Base-by-base conservation (phyloP, 1,140 invertebrate genomes). In the Gonioctena quinquepunctata region DNA sequence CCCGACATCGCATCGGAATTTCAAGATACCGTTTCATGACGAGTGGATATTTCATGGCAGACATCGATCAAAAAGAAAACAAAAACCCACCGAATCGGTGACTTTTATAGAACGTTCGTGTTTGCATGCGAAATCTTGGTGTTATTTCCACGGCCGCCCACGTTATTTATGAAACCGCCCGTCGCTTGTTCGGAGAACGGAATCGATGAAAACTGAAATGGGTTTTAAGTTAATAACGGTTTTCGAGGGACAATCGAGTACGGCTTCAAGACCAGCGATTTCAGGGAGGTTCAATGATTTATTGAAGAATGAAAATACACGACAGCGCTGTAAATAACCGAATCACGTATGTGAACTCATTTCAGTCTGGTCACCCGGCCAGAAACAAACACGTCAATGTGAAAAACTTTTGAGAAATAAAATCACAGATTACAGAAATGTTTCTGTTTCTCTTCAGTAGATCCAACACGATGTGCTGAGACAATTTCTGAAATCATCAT, bases 101-200 rank as follows among this genome's bases (percentile, higher is more conserved):
- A 42, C 33, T 42, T 42, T 42, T 42, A 42, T 42, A 42, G 33
- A 13, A 54, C 18, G 52, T 54, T 54, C 52, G 52, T 54, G 52
- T 54, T 54, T 54, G 52, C 52, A 54, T 54, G 52, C 52, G 18
- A 23, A 54, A 54, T 54, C 22, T 54, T 21, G 52, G 52, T 54
- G 52, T 54, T 54, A 23, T 8, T 54, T 54, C 22, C 52, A 21
- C 52, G 3, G 6, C 18, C 13, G 18, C 22, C 22, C 11, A 54
- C 18, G 18, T 54, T 21, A 21, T 21, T 21, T 54, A 21, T 54
- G 18, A 54, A 54, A 21, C 13, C 52, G 19, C 18, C 13, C 52
- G 19, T 23, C 18, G 22, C 8, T 21, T 21, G 11, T 54, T 21
- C 19, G 8, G 18, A 16, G 52, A 21, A 54, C 22, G 52, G 18